A percentile compares a stretch with the other conserved stretches of the same genome.
Evolutionary conservation across 2,113 vertebrate species (phyloP).

Genomic region (Macquaria ambigua): DNA sequence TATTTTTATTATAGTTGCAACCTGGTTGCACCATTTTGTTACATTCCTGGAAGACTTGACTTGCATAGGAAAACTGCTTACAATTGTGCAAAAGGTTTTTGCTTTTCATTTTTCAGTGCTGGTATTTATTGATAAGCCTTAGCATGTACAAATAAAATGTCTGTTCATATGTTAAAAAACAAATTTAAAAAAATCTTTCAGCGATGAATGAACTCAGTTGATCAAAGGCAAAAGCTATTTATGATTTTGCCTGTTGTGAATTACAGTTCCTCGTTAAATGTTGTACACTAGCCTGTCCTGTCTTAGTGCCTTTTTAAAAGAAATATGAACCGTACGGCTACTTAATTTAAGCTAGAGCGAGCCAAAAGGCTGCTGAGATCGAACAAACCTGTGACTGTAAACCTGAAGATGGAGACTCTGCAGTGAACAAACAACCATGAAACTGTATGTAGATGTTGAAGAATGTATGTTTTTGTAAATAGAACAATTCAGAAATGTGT

Average conservation of each 20-base stretch:
- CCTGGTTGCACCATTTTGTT: constrained; percentile 64
- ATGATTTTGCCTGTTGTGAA: constrained; percentile 59
- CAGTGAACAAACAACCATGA: constrained; percentile 54
- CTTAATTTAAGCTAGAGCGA: constrained; percentile 18
- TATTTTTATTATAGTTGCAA: constrained; percentile 31
- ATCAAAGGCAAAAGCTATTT: constrained; percentile 83
- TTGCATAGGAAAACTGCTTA: constrained; percentile 32
- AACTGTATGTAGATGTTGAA: constrained; percentile 51
- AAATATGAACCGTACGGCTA: constrained; percentile 20
- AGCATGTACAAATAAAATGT: constrained; percentile 38
- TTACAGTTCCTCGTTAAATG: constrained; percentile 15
- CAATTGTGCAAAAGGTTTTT: constrained; percentile 50
- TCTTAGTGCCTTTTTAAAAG: constrained; percentile 59
- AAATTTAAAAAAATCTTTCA: constrained; percentile 25
- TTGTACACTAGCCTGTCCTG: constrained; percentile 19
- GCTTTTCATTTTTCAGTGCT: constrained; percentile 45
- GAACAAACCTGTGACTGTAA: constrained; percentile 51
- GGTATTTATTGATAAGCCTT: constrained; percentile 81
- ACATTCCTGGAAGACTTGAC: constrained; percentile 85
- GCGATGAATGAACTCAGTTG: constrained; percentile 52
- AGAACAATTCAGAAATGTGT: constrained; percentile 57
- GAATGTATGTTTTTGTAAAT: constrained; percentile 70
- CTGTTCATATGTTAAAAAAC: constrained; percentile 63
- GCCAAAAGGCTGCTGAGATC: constrained; percentile 3
- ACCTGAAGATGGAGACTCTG: constrained; percentile 1